phyloP scores from a whole-genome alignment of 1,140 invertebrate species.

The Drosophila persimilis region DNA sequence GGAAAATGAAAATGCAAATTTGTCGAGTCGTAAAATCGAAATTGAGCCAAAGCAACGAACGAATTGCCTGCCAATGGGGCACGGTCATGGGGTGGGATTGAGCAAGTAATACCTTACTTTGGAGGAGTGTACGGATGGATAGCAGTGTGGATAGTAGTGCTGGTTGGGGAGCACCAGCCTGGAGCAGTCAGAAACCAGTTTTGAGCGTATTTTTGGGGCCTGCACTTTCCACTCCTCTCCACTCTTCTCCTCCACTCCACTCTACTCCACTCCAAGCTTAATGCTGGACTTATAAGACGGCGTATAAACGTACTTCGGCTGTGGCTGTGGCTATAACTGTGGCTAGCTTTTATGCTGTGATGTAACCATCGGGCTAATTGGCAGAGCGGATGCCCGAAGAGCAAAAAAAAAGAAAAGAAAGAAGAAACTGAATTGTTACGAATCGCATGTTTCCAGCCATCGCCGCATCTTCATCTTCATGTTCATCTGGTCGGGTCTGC shows the following conservation, averaged over 20 bases:
- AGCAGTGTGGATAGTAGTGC: no score
- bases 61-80: constrained; percentile 44
- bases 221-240: constrained; percentile 26
- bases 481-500: constrained; percentile 25
- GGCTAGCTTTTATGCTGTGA: constrained; percentile 64
- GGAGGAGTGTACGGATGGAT: no score
- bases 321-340: constrained; percentile 19
- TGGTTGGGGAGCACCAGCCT: constrained; percentile 38
- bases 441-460: constrained; percentile 55
- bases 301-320: constrained; percentile 46
- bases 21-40: constrained; percentile 39
- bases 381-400: constrained; percentile 69
- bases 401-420: constrained; percentile 52
- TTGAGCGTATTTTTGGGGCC: constrained; percentile 39
- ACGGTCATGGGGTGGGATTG: constrained; percentile 48
- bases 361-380: constrained; percentile 72
- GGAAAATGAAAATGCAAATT: constrained; percentile 30
- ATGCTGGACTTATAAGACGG: constrained; percentile 10
- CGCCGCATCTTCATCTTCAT: constrained; percentile 30
- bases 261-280: background rate
- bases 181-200: constrained; percentile 37
- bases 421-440: constrained; percentile 38
- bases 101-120: constrained; percentile 22
- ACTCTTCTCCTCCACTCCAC: constrained; percentile 3
- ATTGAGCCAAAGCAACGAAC: constrained; percentile 40